A percentile compares a stretch with the other conserved stretches of the same genome.
phyloP scores from a whole-genome alignment of 2,888 invertebrate species.

The Eupeodes luniger region DNA sequence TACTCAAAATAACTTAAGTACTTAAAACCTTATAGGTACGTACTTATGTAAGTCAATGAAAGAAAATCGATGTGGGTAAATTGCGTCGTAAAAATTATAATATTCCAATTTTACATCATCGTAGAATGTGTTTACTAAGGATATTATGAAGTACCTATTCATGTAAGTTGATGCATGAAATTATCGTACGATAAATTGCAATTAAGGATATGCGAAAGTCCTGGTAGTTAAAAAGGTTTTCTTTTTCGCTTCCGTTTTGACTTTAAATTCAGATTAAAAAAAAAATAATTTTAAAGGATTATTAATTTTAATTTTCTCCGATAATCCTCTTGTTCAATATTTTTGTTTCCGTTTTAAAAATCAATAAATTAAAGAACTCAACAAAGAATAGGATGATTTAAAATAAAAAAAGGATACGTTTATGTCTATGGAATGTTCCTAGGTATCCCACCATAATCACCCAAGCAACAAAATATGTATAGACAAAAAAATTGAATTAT shows the following conservation, averaged over 20 bases:
- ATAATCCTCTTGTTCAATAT: neutral
- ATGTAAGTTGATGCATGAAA: neutral
- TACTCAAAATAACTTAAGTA: neutral
- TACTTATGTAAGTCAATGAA: neutral
- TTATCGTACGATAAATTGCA: no score
- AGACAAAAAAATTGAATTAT: neutral
- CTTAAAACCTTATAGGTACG: no score
- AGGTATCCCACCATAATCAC: neutral
- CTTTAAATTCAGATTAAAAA: no score
- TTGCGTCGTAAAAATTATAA: constrained; percentile 1
- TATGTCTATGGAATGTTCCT: neutral
- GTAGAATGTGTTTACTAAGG: constrained; percentile 1
- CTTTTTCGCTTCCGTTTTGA: no score
- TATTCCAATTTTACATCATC: neutral
- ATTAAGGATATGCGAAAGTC: no score
- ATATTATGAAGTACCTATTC: neutral
- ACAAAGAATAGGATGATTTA: neutral
- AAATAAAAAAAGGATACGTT: neutral
- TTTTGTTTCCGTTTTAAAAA: neutral
- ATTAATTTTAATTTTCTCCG: no score
- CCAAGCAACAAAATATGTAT: neutral
- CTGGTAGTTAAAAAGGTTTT: no score
- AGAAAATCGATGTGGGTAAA: neutral
- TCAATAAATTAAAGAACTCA: neutral
- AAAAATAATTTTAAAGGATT: no score